phyloP scores from a whole-genome alignment of 2,113 vertebrate genomes.

The Ptychochromis oligacanthus region DNA sequence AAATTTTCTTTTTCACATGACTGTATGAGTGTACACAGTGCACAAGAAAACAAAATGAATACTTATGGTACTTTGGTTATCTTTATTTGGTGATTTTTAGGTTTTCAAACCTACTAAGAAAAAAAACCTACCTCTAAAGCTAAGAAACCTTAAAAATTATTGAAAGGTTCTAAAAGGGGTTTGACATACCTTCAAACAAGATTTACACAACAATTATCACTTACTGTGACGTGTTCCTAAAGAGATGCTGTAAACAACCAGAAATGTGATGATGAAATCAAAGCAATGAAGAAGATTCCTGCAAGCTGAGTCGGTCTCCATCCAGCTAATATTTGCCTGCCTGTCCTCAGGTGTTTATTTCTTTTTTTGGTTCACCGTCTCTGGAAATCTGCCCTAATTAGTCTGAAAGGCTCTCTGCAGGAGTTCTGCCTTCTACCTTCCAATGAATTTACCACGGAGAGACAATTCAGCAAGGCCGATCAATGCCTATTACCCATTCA shows the following conservation, averaged over 20 bases:
- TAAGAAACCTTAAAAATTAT: no score
- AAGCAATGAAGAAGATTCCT: not conserved
- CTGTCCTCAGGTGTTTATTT: constrained; percentile 18
- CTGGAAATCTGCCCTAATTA: constrained; percentile 55
- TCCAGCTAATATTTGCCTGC: constrained; percentile 1
- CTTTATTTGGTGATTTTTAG: not conserved
- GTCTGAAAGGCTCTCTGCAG: constrained; percentile 54
- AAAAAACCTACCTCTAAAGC: not conserved
- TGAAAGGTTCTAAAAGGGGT: no score
- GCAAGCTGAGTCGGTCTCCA: not conserved
- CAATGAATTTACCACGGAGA: constrained; percentile 55
- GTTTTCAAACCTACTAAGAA: not conserved
- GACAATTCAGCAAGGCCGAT: constrained; percentile 58
- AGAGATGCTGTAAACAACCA: not conserved
- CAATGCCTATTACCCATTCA: constrained; percentile 72
- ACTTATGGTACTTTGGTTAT: no score
- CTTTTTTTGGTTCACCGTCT: constrained; percentile 15
- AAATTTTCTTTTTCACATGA: no score
- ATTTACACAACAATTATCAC: no score
- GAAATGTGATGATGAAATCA: not conserved
- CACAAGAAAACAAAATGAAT: not conserved
- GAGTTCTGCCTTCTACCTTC: constrained; percentile 40
- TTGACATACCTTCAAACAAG: not conserved
- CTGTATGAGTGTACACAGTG: not conserved
- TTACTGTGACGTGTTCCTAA: not conserved